phyloP scores from a whole-genome alignment of 2,797 vertebrate species.

The Chanos chanos region DNA sequence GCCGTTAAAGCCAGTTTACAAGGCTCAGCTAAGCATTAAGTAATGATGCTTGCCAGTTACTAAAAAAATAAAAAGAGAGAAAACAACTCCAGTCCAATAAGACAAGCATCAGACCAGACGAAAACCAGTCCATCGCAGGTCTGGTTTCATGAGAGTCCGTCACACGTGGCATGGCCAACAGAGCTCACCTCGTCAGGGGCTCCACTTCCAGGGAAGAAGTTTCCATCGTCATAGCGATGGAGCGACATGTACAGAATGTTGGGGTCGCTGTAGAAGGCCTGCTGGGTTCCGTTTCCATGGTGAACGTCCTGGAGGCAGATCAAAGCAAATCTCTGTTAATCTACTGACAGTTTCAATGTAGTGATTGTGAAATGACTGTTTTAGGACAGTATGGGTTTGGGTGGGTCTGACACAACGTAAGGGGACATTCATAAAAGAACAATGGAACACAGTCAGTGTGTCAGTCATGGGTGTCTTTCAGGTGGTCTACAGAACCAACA shows the following conservation, averaged over 20 bases:
- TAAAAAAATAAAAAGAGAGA: neutral
- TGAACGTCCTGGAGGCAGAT: constrained; percentile 92
- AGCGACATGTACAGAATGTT: constrained; percentile 90
- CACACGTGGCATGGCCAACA: no score
- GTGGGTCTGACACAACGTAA: no score
- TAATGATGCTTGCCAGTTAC: constrained; percentile 3
- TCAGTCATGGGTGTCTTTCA: neutral
- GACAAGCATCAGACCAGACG: no score
- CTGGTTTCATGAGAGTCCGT: no score
- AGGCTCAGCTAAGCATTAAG: neutral
- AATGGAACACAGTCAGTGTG: neutral
- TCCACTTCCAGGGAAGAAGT: constrained; percentile 97
- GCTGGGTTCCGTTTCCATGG: constrained; percentile 95
- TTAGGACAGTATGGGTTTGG: no score
- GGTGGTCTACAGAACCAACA: neutral
- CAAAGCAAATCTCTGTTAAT: no score
- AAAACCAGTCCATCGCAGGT: no score
- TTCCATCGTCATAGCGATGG: constrained; percentile 95
- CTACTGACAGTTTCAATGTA: no score
- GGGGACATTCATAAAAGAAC: neutral
- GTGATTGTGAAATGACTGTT: no score
- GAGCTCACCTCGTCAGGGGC: constrained; percentile 86
- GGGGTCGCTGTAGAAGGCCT: constrained; percentile 93
- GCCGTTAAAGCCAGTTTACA: constrained; percentile 8
- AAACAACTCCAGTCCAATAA: no score